Percentiles rank a stretch among this genome's conserved stretches.
phyloP scores from a whole-genome alignment of 2,888 invertebrate genomes.

The Alcis repandata region DNA sequence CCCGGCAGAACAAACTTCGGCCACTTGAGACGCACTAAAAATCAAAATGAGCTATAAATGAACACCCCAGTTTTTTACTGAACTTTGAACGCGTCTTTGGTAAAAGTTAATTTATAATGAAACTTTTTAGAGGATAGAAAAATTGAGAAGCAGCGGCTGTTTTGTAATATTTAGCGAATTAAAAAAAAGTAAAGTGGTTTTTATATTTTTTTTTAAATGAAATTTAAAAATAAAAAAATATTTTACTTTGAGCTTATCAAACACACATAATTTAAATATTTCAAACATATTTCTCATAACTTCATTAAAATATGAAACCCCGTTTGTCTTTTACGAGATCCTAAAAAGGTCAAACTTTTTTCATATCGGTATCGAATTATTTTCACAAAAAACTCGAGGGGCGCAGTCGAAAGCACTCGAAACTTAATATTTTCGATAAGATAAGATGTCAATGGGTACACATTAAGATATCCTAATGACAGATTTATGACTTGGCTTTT shows the following conservation, averaged over 20 bases:
- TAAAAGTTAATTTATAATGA: constrained; percentile 14
- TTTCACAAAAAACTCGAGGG: constrained; percentile 56
- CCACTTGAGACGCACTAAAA: constrained; percentile 78
- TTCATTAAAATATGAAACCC: constrained; percentile 38
- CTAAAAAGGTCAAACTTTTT: constrained; percentile 69
- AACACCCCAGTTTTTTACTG: constrained; percentile 63
- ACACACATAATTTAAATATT: constrained; percentile 10
- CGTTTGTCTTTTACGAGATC: constrained; percentile 49
- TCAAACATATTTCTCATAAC: constrained; percentile 22
- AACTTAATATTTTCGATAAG: constrained; percentile 57
- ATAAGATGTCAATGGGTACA: constrained; percentile 36
- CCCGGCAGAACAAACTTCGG: constrained; percentile 74
- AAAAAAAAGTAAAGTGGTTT: no score
- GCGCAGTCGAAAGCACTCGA: constrained; percentile 63
- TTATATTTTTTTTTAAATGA: no score
- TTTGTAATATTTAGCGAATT: not conserved
- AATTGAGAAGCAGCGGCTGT: not conserved
- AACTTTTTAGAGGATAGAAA: constrained; percentile 4
- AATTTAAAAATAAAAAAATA: not conserved
- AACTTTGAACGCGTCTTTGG: constrained; percentile 34
- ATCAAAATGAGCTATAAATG: constrained; percentile 79
- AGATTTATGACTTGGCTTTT: constrained; percentile 27
- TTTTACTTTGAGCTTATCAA: not conserved
- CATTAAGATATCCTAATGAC: constrained; percentile 31
- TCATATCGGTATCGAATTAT: constrained; percentile 62